These are phyloP conservation scores for Callipepla californica DNA, from an alignment of 2,113 vertebrate genomes.

Conservation along the genomic window DNA sequence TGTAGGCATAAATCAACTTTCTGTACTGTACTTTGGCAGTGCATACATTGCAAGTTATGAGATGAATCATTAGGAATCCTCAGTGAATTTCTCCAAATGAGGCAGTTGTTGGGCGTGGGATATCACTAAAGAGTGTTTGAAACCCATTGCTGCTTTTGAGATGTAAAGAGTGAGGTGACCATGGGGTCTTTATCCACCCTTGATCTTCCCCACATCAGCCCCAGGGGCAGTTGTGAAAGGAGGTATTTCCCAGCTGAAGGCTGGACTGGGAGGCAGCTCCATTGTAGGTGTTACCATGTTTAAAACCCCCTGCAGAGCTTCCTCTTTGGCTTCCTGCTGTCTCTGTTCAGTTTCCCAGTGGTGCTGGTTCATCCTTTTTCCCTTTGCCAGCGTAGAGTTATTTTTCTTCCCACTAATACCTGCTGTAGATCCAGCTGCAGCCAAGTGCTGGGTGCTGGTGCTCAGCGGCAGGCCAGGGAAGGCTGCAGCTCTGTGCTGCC, in stretches of 20 bases:
- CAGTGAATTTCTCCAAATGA: neutral
- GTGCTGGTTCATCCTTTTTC: neutral
- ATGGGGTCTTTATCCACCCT: neutral
- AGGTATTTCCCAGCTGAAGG: neutral
- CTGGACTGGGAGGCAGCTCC: neutral
- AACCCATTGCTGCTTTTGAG: neutral
- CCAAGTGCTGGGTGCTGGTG: accelerated
- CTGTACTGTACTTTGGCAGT: neutral
- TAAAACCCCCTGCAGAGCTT: neutral
- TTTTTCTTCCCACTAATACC: neutral
- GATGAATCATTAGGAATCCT: neutral
- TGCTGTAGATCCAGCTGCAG: neutral
- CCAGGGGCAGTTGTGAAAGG: neutral
- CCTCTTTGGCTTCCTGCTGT: neutral
- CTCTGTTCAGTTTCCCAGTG: neutral
- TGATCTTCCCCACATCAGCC: neutral
- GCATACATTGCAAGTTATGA: neutral
- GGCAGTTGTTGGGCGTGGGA: neutral
- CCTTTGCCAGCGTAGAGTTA: neutral
- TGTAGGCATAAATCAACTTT: neutral
- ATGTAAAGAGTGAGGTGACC: neutral
- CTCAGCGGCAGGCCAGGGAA: neutral
- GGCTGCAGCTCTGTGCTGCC: neutral
- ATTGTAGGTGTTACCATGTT: accelerated
- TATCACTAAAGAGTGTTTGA: neutral